Percentiles rank a stretch among this genome's conserved stretches.
Evolutionary conservation across 1,140 invertebrate genomes (phyloP).

Genomic region (Acyrthosiphon pisum): DNA sequence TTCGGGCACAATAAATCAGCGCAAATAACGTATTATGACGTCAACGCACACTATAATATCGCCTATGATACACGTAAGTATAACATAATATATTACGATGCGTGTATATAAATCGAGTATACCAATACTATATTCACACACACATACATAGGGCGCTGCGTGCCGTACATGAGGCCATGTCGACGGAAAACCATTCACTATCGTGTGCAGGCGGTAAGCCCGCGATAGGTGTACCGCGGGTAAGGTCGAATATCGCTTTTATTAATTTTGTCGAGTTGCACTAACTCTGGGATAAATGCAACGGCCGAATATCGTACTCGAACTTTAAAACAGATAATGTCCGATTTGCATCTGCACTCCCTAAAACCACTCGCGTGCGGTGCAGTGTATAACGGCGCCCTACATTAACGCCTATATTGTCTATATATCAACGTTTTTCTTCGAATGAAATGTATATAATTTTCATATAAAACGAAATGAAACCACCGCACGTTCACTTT

Average conservation of each 20-base stretch:
- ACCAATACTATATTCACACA: not conserved
- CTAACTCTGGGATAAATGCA: not conserved
- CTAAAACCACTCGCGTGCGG: not conserved
- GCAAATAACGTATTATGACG: constrained; percentile 3
- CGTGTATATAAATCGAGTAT: not conserved
- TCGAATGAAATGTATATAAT: not conserved
- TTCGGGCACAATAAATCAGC: not conserved
- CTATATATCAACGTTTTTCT: not conserved
- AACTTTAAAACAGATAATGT: not conserved
- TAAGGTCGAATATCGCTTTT: not conserved
- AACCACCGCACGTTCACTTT: not conserved
- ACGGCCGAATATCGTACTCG: not conserved
- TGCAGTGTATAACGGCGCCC: not conserved
- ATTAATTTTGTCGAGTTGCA: not conserved
- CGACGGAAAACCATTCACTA: constrained; percentile 10
- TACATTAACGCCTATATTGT: not conserved
- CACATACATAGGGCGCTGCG: not conserved
- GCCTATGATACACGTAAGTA: not conserved
- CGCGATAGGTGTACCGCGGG: not conserved
- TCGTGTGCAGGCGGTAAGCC: not conserved
- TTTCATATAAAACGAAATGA: not conserved
- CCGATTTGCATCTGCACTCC: not conserved
- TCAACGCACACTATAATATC: not conserved
- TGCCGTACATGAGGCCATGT: not conserved
- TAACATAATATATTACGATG: not conserved